Evolutionary conservation across 2,888 invertebrate genomes (phyloP), one percentile per base, ranked within the genome.

Genomic region (Limnephilus auricula): DNA sequence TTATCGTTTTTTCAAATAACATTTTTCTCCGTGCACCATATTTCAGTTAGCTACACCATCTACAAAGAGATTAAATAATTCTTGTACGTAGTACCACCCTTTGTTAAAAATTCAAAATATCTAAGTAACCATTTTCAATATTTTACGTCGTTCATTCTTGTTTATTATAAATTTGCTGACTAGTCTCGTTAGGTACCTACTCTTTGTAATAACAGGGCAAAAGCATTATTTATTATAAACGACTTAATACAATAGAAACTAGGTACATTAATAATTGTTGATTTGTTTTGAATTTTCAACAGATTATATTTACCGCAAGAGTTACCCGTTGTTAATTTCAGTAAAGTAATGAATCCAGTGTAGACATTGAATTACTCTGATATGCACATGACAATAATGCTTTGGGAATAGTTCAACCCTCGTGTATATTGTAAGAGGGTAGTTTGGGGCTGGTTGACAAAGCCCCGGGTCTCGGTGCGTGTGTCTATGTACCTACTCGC

Each of bases 321-420:
- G 65, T 25, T 65, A 9, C 65, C 25, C n/a, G 6, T 25, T 65
- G 65, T 65, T 65, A n/a, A 65, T 65, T 65, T 25, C 6, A 65
- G 65, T 65, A 65, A 65, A 65, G 25, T 65, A 25, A 65, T 65
- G 65, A 65, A n/a, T 65, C 10, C 65, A n/a, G 85, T 89, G 85
- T 89, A 90, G 78, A 31, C 79, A 88, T 88, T 88, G 87, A 88
- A 88, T 88, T 78, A 25, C 87, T 79, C 78, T 32, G 87, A 31
- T 45, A 86, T 79, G 87, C 78, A 31, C n/a, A 30, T 88, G 87
- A 88, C 87, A 88, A 88, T 88, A 88, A 88, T 88, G 87, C 87
- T 88, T 88, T 65, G 87, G 86, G 86, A 86, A 86, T 50, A 86
- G 78, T 88, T 79, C n/a, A 88, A 88, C 87, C 87, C 87, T 32